Conservation (phyloP, 1,140 invertebrate genomes). For the Drosophila pseudoananassae region DNA sequence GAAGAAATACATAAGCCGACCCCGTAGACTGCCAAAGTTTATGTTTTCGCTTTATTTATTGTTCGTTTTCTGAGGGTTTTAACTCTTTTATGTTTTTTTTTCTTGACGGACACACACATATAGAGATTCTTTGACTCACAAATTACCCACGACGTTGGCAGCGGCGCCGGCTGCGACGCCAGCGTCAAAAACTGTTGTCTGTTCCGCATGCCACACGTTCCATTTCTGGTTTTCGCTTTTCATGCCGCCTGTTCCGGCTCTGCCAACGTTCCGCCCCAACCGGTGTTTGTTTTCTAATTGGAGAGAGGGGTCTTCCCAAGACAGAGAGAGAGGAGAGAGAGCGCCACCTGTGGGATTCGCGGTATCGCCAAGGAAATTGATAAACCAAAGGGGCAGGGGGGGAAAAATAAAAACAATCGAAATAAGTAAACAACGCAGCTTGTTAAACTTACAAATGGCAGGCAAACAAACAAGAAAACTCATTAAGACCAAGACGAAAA, state of each 20-base stretch:
- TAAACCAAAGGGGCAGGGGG: constrained; percentile 38
- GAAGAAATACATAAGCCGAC: background rate
- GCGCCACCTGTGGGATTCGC: constrained; percentile 29
- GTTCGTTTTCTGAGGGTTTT: constrained; percentile 11
- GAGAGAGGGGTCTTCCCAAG: constrained; percentile 12
- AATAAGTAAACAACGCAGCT: constrained; percentile 60
- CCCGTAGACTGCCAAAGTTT: background rate
- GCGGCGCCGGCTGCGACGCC: constrained; percentile 46
- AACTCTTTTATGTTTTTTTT: constrained; percentile 17
- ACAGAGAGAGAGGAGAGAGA: constrained; percentile 17
- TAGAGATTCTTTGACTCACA: constrained; percentile 76
- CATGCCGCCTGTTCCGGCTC: constrained; percentile 51
- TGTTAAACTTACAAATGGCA: constrained; percentile 72
- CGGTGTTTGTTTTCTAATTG: constrained; percentile 71
- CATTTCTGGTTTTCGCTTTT: constrained; percentile 78
- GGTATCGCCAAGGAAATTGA: constrained; percentile 39
- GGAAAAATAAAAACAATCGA: constrained; percentile 54
- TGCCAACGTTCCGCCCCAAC: constrained; percentile 48
- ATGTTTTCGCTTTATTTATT: constrained; percentile 20
- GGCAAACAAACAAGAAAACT: constrained; percentile 69
- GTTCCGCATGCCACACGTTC: constrained; percentile 60
- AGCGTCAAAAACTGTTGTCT: constrained; percentile 69
- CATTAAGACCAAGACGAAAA: constrained; percentile 57
- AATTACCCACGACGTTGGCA: constrained; percentile 63
- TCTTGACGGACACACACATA: constrained; percentile 21